These are phyloP conservation scores for Astatoreochromis straeleni DNA, from an alignment of 2,113 vertebrate species.

Conservation along the genomic window DNA sequence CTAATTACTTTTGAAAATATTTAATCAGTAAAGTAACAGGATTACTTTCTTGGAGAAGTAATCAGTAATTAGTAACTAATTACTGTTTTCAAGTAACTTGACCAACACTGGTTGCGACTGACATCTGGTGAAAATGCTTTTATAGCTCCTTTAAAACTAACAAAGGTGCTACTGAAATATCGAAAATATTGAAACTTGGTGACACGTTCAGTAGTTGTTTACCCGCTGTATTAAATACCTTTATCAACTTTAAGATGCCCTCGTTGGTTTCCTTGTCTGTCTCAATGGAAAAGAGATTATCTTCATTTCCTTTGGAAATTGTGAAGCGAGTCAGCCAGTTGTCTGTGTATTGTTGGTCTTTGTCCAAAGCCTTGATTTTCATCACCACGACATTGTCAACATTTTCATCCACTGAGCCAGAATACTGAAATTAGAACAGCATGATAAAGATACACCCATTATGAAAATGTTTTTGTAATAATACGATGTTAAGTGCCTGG, in stretches of 20 bases:
- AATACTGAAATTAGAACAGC: constrained; percentile 41
- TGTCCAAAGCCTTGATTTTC: constrained; percentile 81
- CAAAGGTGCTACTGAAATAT: not conserved
- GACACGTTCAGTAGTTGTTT: not conserved
- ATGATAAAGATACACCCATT: not conserved
- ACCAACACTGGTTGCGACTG: not conserved
- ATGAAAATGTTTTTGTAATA: not conserved
- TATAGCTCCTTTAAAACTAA: not conserved
- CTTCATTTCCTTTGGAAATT: constrained; percentile 84
- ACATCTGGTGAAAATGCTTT: not conserved
- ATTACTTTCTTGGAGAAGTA: not conserved
- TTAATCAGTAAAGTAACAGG: not conserved
- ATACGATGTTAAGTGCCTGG: not conserved
- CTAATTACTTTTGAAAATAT: not conserved
- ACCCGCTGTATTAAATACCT: constrained; percentile 46
- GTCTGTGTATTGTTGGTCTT: constrained; percentile 77
- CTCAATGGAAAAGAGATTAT: constrained; percentile 79
- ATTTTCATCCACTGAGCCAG: constrained; percentile 65
- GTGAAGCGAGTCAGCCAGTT: constrained; percentile 85
- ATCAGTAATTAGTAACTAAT: not conserved
- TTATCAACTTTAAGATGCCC: constrained; percentile 81
- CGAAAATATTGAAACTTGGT: not conserved
- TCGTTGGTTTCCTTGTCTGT: constrained; percentile 85
- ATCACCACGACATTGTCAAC: constrained; percentile 68
- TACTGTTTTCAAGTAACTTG: not conserved